Evolutionary conservation across 1,140 invertebrate species (phyloP).

Genomic region (Coenobita brevimanus): DNA sequence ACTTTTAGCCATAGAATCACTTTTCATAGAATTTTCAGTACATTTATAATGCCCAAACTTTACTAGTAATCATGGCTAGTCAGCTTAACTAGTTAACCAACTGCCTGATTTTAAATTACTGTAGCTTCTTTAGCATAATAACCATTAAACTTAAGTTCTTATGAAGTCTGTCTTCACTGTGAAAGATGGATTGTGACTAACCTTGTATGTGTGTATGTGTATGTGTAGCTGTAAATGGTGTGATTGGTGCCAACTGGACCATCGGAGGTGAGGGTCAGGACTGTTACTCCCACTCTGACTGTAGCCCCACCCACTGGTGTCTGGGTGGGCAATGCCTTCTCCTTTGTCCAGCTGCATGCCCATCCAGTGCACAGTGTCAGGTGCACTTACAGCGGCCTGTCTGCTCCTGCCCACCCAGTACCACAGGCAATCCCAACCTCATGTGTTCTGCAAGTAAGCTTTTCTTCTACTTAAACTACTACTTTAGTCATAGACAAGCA

Average conservation of each 20-base stretch:
- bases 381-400: constrained; percentile 71
- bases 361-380: constrained; percentile 70
- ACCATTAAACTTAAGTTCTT: too few relatives aligned
- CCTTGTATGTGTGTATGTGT: not conserved
- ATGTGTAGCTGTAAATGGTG: not conserved
- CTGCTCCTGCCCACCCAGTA: constrained; percentile 71
- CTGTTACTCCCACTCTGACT: constrained; percentile 71
- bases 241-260: constrained; percentile 72
- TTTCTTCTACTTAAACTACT: constrained; percentile 76
- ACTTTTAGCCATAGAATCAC: too few relatives aligned
- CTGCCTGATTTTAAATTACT: too few relatives aligned
- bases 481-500: not conserved
- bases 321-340: constrained; percentile 69
- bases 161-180: too few relatives aligned
- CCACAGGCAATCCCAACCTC: constrained; percentile 77
- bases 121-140: too few relatives aligned
- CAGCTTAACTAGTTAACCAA: too few relatives aligned
- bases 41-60: too few relatives aligned
- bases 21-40: too few relatives aligned
- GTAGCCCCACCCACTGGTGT: constrained; percentile 70
- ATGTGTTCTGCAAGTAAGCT: constrained; percentile 77
- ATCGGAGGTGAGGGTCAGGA: constrained; percentile 82
- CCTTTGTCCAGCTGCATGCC: constrained; percentile 70
- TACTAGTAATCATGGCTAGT: too few relatives aligned
- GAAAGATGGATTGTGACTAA: too few relatives aligned